Evolutionary conservation across 1,140 invertebrate genomes (phyloP).

Genomic region (Pseudomyrmex concolor): DNA sequence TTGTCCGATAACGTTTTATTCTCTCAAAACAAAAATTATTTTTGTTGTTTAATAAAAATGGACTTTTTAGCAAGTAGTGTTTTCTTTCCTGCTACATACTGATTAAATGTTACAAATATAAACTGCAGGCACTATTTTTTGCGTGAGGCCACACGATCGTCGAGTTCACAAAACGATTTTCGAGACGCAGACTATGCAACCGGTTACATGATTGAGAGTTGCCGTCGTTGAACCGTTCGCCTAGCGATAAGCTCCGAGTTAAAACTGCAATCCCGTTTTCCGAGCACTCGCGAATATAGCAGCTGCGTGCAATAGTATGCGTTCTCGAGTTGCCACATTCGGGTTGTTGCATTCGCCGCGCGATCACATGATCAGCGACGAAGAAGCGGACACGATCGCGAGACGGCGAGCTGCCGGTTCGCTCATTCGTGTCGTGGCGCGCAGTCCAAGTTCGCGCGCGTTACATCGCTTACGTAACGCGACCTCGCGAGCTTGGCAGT

Average conservation of each 20-base stretch:
- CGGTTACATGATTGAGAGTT: neutral
- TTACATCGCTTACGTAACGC: constrained; percentile 69
- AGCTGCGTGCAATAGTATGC: neutral
- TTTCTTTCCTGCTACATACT: neutral
- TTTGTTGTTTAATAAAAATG: neutral
- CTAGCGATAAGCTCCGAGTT: constrained; percentile 20
- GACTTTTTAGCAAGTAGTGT: neutral
- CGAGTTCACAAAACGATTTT: neutral
- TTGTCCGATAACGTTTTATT: neutral
- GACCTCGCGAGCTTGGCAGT: constrained; percentile 68
- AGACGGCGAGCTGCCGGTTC: constrained; percentile 10
- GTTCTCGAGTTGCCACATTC: neutral
- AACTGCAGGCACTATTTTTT: neutral
- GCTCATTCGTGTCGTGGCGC: constrained; percentile 11
- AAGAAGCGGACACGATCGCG: neutral
- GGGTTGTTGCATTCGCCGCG: neutral
- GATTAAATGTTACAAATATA: neutral
- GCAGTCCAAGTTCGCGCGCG: constrained; percentile 47
- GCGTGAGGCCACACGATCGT: neutral
- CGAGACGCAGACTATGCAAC: neutral
- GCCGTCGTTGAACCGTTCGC: neutral
- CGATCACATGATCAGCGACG: constrained; percentile 28
- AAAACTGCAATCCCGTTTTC: constrained; percentile 54
- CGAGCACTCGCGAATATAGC: constrained; percentile 2
- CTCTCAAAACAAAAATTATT: neutral